A percentile compares a stretch with the other conserved stretches of the same genome.
Conservation (phyloP, 2,113 vertebrate genomes). For the Paracanthobrama guichenoti region DNA sequence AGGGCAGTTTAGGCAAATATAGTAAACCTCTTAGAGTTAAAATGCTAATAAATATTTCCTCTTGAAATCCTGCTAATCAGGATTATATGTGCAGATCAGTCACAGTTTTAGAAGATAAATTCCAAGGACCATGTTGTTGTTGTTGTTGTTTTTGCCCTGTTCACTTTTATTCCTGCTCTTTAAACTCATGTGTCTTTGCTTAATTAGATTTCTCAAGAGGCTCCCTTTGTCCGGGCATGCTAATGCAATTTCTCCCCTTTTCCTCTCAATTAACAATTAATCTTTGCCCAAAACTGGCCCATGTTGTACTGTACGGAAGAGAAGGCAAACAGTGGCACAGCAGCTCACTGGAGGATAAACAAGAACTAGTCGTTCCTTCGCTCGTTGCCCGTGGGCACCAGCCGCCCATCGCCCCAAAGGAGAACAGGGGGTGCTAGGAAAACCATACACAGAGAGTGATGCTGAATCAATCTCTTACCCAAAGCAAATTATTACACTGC, state of each 20-base stretch:
- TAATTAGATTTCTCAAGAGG: constrained; percentile 54
- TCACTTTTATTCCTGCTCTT: constrained; percentile 9
- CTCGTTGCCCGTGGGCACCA: not conserved
- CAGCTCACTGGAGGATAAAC: constrained; percentile 45
- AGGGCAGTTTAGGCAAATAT: not conserved
- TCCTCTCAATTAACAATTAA: constrained; percentile 60
- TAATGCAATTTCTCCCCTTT: constrained; percentile 55
- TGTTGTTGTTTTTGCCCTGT: not conserved
- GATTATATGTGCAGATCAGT: not conserved
- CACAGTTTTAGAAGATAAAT: constrained; percentile 5
- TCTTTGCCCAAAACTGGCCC: constrained; percentile 48
- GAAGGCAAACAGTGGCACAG: not conserved
- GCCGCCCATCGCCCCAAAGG: constrained; percentile 36
- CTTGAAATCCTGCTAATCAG: not conserved
- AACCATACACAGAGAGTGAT: not conserved
- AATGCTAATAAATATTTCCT: constrained; percentile 9
- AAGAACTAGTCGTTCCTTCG: constrained; percentile 45
- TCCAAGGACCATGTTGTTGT: constrained; percentile 27
- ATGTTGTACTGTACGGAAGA: not conserved
- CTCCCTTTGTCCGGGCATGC: constrained; percentile 51
- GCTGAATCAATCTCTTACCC: constrained; percentile 4
- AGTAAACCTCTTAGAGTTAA: not conserved
- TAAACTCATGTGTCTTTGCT: constrained; percentile 32
- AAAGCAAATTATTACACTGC: not conserved
- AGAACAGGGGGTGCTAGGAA: constrained; percentile 60